A percentile compares a stretch with the other conserved stretches of the same genome.
These are phyloP conservation scores for Hippolais icterina DNA, from an alignment of 2,113 vertebrate genomes.

Conservation along the genomic window DNA sequence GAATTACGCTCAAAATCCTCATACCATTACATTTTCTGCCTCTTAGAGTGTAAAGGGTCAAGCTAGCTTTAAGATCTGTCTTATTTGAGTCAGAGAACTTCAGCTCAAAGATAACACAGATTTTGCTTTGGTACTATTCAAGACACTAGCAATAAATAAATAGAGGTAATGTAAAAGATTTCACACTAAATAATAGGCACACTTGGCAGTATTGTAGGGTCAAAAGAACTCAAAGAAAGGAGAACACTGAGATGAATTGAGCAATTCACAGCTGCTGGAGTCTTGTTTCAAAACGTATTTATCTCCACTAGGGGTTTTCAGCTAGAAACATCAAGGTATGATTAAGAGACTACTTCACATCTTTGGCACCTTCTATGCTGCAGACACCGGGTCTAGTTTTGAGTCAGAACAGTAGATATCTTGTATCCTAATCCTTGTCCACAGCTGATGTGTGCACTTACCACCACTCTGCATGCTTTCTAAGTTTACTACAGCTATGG, in stretches of 20 bases:
- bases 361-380: not conserved
- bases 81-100: not conserved
- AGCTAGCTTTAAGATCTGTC: not conserved
- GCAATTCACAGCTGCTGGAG: not conserved
- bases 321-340: not conserved
- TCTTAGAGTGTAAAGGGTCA: not conserved
- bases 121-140: not conserved
- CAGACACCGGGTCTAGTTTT: not conserved
- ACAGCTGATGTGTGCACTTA: not conserved
- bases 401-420: not conserved
- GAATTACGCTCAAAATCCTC: not conserved
- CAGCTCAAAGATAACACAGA: not conserved
- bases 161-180: not conserved
- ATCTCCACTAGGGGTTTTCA: not conserved
- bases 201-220: not conserved
- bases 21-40: not conserved
- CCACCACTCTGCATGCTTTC: not conserved
- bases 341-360: not conserved
- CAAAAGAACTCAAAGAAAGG: not conserved
- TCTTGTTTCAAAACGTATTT: not conserved
- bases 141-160: not conserved
- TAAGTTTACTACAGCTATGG: not conserved
- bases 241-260: not conserved
- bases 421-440: not conserved
- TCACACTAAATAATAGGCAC: not conserved